Evolutionary conservation across 2,113 vertebrate genomes (phyloP), one percentile per base, ranked within the genome.

Genomic region (Pavo muticus): DNA sequence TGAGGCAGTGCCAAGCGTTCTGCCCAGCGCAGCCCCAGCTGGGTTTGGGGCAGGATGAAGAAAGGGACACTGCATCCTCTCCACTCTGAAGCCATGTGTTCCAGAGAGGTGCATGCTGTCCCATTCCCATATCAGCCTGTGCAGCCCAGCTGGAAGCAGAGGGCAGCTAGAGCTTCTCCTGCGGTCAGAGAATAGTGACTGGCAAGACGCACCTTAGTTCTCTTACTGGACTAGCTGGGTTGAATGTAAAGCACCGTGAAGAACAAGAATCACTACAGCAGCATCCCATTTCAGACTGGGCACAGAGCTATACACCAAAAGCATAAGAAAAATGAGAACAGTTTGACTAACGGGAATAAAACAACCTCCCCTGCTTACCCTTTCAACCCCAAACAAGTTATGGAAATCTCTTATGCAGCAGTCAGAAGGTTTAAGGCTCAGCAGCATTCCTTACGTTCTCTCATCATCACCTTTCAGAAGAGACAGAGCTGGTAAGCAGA

Each of bases 321-420:
- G 13, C 6, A 0, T 30, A 67, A 42, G 14, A 44, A 35, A 56
- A 76, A 39, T 20, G 21, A 2, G 18, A 57, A 32, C 27, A n/a
- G 23, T 29, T n/a, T 45, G 60, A 35, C 32, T n/a, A 14, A 35
- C 23, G 18, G 23, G 11, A 81, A 40, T 40, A 48, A 48, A 12
- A 44, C 1, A 5, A 15, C 25, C 37, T 48, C 48, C 44, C 54
- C 69, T 76, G 23, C 21, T 57, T 13, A 65, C 9, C 19, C 23
- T 61, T 75, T 44, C 59, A 80, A n/a, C 19, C 17, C 40, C 45
- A 30, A 72, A 77, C 5, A 64, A 52, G 35, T 30, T 44, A 20
- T 0, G 1, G 68, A 52, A 27, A 71, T 24, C 44, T 81, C 0
- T 0, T 6, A n/a, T 60, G 21, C 64, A 47, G n/a, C 67, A 47